A percentile compares a stretch with the other conserved stretches of the same genome.
Conservation (phyloP, 2,888 invertebrate genomes). For the Muschampia plurimacula region DNA sequence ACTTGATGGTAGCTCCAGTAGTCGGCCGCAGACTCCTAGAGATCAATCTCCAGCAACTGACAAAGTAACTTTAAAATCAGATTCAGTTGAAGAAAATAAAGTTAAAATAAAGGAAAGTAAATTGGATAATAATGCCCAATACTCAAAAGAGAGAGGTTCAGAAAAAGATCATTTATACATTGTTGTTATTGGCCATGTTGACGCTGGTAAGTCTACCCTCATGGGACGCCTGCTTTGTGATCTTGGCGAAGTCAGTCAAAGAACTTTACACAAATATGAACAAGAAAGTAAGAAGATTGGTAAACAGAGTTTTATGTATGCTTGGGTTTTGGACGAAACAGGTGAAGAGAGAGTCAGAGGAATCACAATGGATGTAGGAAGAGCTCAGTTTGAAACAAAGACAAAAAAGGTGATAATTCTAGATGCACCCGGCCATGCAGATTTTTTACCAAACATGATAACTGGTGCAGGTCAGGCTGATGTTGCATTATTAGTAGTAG, state of each 20-base stretch:
- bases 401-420: constrained; percentile 93
- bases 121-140: constrained; percentile 87
- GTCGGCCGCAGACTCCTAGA: constrained; percentile 85
- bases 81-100: constrained; percentile 72
- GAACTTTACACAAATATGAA: constrained; percentile 97
- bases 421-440: constrained; percentile 99
- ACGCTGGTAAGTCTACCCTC: constrained; percentile 98
- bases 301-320: constrained; percentile 99
- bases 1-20: constrained; percentile 55
- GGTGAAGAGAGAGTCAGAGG: constrained; percentile 98
- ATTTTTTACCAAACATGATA: constrained; percentile 99
- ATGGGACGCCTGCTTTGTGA: constrained; percentile 97
- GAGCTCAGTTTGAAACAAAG: constrained; percentile 95
- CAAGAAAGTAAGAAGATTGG: constrained; percentile 98
- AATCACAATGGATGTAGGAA: constrained; percentile 99
- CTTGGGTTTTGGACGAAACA: constrained; percentile 99
- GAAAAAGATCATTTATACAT: constrained; percentile 95
- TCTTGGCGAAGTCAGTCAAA: constrained; percentile 94
- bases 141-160: constrained; percentile 90
- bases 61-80: constrained; percentile 70
- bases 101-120: constrained; percentile 83
- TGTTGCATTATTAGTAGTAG: constrained; percentile 97
- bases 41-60: constrained; percentile 90
- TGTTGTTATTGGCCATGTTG: constrained; percentile 98
- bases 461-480: constrained; percentile 99